These are phyloP conservation scores for Diaprepes abbreviatus DNA, from an alignment of 2,888 invertebrate species.

Conservation along the genomic window DNA sequence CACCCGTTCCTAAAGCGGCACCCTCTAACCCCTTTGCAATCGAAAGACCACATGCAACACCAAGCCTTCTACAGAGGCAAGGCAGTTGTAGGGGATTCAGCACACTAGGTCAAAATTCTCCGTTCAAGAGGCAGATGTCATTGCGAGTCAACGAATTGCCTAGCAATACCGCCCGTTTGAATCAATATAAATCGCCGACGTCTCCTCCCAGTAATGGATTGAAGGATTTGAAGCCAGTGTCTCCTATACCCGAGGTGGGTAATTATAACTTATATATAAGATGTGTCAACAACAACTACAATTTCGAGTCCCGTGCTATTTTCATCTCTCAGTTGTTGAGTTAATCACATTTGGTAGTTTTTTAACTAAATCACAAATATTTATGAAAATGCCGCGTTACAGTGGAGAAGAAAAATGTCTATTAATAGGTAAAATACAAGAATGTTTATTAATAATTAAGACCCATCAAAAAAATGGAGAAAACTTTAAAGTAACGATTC, in stretches of 20 bases:
- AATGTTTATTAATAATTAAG: too few species aligned
- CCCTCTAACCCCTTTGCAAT: conserved; percentile 93
- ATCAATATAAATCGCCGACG: conserved; percentile 64
- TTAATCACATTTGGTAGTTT: too few species aligned
- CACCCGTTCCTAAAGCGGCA: conserved; percentile 65
- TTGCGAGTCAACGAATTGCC: conserved; percentile 95
- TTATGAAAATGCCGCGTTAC: too few species aligned
- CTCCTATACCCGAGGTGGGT: conserved; percentile 81
- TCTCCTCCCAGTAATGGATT: conserved; percentile 53
- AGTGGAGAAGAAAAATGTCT: too few species aligned
- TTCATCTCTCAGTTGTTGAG: too few species aligned
- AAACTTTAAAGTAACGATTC: too few species aligned
- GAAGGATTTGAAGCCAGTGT: conserved; percentile 71
- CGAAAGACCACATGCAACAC: conserved; percentile 95
- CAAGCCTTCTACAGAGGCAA: conserved; percentile 93
- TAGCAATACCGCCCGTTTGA: conserved; percentile 89
- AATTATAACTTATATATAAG: too few species aligned
- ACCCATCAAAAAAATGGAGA: too few species aligned
- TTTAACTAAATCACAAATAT: too few species aligned
- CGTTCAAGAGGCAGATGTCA: conserved; percentile 96
- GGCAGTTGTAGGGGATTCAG: conserved; percentile 94
- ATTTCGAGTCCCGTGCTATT: too few species aligned
- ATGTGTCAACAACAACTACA: too few species aligned
- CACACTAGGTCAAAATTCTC: conserved; percentile 83
- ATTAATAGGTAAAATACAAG: too few species aligned